phyloP scores from a whole-genome alignment of 2,888 invertebrate genomes.

The Cancer borealis region DNA sequence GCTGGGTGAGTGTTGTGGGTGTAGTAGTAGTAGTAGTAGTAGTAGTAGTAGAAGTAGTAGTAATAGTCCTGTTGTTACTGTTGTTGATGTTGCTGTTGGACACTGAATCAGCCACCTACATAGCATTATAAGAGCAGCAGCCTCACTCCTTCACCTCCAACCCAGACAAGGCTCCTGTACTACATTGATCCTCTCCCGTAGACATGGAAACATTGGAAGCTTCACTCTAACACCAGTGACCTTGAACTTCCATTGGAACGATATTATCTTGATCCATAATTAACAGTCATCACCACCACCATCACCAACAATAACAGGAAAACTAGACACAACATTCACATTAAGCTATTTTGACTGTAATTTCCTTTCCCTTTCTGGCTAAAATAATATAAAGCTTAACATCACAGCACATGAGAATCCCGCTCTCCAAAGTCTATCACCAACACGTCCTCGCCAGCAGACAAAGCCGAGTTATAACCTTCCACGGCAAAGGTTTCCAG shows the following conservation, averaged over 20 bases:
- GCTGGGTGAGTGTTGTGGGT: slow-evolving; percentile 82
- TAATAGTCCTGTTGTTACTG: neutral
- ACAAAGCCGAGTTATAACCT: neutral
- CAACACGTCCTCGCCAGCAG: neutral
- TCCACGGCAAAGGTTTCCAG: neutral
- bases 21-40: neutral
- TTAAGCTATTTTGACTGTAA: neutral
- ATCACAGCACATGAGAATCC: neutral
- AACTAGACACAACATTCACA: neutral
- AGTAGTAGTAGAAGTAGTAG: neutral
- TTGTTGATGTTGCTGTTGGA: neutral
- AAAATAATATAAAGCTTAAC: neutral
- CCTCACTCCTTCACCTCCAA: neutral
- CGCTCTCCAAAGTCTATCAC: neutral
- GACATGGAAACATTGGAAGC: neutral
- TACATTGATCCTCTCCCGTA: neutral
- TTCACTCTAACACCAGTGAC: neutral
- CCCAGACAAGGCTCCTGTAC: too few species aligned
- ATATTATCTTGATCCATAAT: neutral
- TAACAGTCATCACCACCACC: neutral
- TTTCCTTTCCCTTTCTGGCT: neutral
- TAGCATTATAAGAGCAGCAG: neutral
- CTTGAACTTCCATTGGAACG: neutral
- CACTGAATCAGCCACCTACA: neutral
- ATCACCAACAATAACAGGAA: neutral